Conservation (phyloP, 2,888 invertebrate species). For the Aphodius sticticus region DNA sequence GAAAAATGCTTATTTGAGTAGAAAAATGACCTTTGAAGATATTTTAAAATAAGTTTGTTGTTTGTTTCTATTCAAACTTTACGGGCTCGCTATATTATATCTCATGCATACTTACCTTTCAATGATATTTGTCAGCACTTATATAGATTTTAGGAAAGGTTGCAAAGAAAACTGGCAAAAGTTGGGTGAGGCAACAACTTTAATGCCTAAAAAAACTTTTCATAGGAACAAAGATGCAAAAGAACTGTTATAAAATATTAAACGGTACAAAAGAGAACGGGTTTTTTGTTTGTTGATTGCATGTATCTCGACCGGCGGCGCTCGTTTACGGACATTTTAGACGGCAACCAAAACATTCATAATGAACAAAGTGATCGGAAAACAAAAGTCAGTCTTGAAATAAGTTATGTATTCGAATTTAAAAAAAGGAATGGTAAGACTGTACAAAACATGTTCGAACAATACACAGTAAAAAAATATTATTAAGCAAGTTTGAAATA, state of each 20-base stretch:
- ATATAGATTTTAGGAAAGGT: neutral
- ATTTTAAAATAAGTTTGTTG: no score
- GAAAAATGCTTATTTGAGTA: no score
- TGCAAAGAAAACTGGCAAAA: slow-evolving; percentile 21
- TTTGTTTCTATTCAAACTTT: no score
- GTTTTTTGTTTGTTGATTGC: neutral
- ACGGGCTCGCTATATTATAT: neutral
- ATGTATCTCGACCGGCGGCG: neutral
- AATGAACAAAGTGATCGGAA: slow-evolving; percentile 36
- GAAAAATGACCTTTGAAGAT: no score
- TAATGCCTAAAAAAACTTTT: slow-evolving; percentile 23
- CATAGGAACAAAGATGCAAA: slow-evolving; percentile 31
- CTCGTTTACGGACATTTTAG: neutral
- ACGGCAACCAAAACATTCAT: slow-evolving; percentile 23
- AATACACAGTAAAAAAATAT: slow-evolving; percentile 45
- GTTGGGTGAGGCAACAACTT: slow-evolving; percentile 16
- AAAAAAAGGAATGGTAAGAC: slow-evolving; percentile 50
- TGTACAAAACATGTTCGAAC: slow-evolving; percentile 49
- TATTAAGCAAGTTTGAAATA: slow-evolving; percentile 43
- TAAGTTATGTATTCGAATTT: slow-evolving; percentile 54
- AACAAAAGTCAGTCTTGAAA: slow-evolving; percentile 56
- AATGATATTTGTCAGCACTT: neutral
- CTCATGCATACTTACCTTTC: slow-evolving; percentile 6
- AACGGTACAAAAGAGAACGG: neutral
- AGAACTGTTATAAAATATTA: slow-evolving; percentile 34